phyloP scores from a whole-genome alignment of 2,797 vertebrate genomes.

The Limosa lapponica region DNA sequence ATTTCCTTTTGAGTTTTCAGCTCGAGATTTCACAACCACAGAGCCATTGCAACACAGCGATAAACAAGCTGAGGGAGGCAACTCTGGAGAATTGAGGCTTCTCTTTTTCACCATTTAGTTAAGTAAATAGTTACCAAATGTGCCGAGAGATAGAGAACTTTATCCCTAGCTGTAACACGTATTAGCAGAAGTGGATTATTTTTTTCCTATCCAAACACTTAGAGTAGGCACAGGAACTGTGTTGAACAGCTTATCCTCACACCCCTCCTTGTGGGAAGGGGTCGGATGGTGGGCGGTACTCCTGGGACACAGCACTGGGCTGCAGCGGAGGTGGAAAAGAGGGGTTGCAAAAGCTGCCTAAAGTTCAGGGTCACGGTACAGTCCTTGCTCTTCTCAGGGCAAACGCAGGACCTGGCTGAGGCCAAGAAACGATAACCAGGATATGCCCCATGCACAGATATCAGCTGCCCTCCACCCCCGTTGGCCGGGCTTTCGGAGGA shows the following conservation, averaged over 20 bases:
- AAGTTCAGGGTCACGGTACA: background rate
- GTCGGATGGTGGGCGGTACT: background rate
- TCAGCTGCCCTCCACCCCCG: background rate
- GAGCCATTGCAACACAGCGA: conserved; percentile 74
- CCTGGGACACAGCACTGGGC: background rate
- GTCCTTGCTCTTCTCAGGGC: background rate
- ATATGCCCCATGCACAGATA: background rate
- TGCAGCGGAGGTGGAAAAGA: background rate
- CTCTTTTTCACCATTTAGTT: conserved; percentile 60
- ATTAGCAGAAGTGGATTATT: conserved; percentile 19
- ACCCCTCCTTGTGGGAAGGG: background rate
- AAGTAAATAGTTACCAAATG: conserved; percentile 75
- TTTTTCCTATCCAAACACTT: background rate
- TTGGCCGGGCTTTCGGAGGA: background rate
- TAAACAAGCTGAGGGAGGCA: conserved; percentile 72
- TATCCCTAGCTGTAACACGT: conserved; percentile 20
- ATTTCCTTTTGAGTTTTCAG: conserved; percentile 74
- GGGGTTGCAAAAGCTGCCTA: background rate
- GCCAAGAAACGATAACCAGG: background rate
- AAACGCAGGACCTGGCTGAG: background rate
- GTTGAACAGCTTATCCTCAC: background rate
- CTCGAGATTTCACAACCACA: conserved; percentile 77
- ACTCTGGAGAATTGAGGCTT: conserved; percentile 71
- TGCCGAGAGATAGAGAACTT: conserved; percentile 45
- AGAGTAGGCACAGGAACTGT: background rate